Evolutionary conservation across 2,113 vertebrate species (phyloP).

Genomic region (Todiramphus chloris): DNA sequence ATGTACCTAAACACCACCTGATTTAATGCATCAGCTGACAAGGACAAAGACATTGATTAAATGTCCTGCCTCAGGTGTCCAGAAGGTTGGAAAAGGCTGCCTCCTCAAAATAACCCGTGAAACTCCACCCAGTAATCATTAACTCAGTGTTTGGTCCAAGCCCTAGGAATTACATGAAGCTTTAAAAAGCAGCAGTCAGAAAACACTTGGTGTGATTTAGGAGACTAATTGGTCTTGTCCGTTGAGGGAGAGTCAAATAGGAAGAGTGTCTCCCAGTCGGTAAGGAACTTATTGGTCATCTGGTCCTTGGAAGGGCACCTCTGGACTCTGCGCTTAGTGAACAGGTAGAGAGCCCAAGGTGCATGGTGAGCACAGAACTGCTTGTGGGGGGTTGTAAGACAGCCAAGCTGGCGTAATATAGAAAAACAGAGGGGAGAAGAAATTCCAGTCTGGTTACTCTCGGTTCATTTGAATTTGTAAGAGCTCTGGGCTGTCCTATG

Average conservation of each 20-base stretch:
- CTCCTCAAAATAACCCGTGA: constrained; percentile 22
- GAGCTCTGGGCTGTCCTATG: neutral
- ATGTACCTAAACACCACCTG: constrained; percentile 22
- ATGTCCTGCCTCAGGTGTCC: constrained; percentile 20
- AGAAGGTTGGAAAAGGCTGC: constrained; percentile 43
- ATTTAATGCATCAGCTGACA: constrained; percentile 62
- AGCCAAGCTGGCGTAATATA: rapidly evolving
- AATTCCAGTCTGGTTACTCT: neutral
- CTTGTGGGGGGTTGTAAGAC: neutral
- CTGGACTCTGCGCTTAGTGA: rapidly evolving
- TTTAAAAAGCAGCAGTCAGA: neutral
- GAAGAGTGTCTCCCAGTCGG: rapidly evolving
- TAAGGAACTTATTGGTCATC: neutral
- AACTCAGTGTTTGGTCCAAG: constrained; percentile 33
- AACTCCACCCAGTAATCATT: constrained; percentile 61
- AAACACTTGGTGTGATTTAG: neutral
- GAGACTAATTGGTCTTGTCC: neutral
- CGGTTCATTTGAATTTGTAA: neutral
- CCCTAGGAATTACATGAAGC: neutral
- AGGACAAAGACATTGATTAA: constrained; percentile 61
- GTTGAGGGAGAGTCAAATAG: rapidly evolving
- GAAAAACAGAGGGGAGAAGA: neutral
- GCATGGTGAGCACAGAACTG: rapidly evolving
- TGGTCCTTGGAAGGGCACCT: neutral
- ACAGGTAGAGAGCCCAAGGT: rapidly evolving